Conservation (phyloP, 2,113 vertebrate species). For the Camelus bactrianus region DNA sequence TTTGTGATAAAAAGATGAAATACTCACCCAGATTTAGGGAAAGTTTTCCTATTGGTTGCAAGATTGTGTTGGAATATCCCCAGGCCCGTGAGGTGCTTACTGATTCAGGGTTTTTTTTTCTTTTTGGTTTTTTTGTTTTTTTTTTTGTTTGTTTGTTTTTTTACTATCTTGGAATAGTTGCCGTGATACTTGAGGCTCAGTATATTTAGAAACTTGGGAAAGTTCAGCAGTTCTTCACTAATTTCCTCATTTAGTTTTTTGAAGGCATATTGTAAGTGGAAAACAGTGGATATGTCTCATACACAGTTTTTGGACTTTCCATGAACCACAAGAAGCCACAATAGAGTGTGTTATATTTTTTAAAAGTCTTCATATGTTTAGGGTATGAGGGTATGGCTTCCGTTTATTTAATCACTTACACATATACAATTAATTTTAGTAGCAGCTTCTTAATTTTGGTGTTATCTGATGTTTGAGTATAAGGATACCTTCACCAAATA, state of each 20-base stretch:
- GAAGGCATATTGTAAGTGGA: not conserved
- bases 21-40: slow-evolving; percentile 52
- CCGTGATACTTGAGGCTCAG: not conserved
- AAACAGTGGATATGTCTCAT: not conserved
- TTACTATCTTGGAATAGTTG: slow-evolving; percentile 9
- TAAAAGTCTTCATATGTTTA: not conserved
- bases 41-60: slow-evolving; percentile 74
- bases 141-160: too few species aligned
- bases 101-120: not conserved
- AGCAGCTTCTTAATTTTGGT: not conserved
- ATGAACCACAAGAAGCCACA: not conserved
- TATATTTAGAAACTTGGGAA: slow-evolving; percentile 51
- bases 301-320: not conserved
- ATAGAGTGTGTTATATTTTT: not conserved
- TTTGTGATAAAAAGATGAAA: slow-evolving; percentile 63
- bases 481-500: not conserved
- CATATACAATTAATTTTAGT: not conserved
- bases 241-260: slow-evolving; percentile 22
- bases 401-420: not conserved
- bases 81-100: slow-evolving; percentile 37
- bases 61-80: slow-evolving; percentile 45
- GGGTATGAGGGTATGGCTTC: not conserved
- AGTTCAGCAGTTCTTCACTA: slow-evolving; percentile 7
- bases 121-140: too few species aligned
- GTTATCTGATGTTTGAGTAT: not conserved